phyloP scores from a whole-genome alignment of 2,113 vertebrate genomes.

The Paradisaea rubra region DNA sequence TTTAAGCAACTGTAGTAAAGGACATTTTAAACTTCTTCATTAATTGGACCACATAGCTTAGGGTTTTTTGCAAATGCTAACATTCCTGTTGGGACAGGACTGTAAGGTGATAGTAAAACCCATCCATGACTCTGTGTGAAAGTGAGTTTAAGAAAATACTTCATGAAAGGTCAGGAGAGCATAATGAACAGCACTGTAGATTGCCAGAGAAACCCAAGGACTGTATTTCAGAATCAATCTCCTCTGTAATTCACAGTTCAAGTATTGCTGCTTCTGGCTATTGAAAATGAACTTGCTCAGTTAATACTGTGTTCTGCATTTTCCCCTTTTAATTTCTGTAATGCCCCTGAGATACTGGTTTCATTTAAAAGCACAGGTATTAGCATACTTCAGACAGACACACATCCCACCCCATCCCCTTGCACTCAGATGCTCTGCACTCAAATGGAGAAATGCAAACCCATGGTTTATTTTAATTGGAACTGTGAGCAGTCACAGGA shows the following conservation, averaged over 20 bases:
- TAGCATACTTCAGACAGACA: background rate
- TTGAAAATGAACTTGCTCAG: background rate
- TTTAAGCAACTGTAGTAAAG: background rate
- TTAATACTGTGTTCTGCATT: background rate
- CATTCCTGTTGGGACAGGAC: background rate
- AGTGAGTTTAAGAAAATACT: background rate
- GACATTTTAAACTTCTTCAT: background rate
- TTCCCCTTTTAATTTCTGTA: background rate
- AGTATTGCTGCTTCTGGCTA: background rate
- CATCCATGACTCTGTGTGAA: background rate
- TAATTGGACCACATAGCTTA: background rate
- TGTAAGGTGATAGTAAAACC: background rate
- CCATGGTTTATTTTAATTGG: background rate
- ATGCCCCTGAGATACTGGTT: background rate
- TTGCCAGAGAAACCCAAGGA: background rate
- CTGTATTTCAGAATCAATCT: background rate
- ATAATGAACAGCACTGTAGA: background rate
- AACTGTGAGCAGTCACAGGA: background rate
- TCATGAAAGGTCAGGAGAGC: background rate
- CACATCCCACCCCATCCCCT: background rate
- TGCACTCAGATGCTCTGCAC: background rate
- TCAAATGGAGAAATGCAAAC: background rate
- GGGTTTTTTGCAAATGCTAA: background rate
- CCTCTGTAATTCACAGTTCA: background rate
- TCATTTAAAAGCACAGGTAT: background rate